Conservation (phyloP, 1,140 invertebrate species). For the Drosophila nigromelanica region DNA sequence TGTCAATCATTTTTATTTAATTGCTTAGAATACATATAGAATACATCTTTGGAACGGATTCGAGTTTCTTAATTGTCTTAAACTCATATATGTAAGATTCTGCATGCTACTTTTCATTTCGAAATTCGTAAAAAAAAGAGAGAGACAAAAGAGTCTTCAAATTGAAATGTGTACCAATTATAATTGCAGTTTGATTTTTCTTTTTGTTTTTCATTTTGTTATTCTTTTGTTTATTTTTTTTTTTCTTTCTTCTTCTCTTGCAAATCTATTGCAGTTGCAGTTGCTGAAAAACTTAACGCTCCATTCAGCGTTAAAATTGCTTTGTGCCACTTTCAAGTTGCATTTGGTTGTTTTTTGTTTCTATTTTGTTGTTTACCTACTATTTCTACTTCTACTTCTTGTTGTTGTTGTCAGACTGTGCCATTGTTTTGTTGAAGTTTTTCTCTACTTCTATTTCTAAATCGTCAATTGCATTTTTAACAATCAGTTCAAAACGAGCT, state of each 20-base stretch:
- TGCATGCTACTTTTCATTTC: slow-evolving; percentile 1
- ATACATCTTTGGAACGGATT: neutral
- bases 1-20: no score
- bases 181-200: slow-evolving; percentile 55
- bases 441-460: slow-evolving; percentile 37
- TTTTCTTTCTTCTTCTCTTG: slow-evolving; percentile 41
- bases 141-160: neutral
- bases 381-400: slow-evolving; percentile 44
- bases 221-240: slow-evolving; percentile 38
- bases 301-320: slow-evolving; percentile 79
- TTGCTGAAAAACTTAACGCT: slow-evolving; percentile 79
- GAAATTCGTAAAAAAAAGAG: neutral
- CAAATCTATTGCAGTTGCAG: slow-evolving; percentile 70
- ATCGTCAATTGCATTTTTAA: slow-evolving; percentile 42
- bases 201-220: slow-evolving; percentile 23
- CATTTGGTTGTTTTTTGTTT: slow-evolving; percentile 17
- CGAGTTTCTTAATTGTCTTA: neutral
- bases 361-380: slow-evolving; percentile 22
- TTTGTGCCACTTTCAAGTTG: slow-evolving; percentile 75
- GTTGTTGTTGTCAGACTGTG: slow-evolving; percentile 14
- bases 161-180: slow-evolving; percentile 53
- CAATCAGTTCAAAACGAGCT: slow-evolving; percentile 30
- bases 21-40: no score
- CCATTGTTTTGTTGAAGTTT: slow-evolving; percentile 23
- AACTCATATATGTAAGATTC: neutral